Evolutionary conservation across 2,797 vertebrate species (phyloP).

Genomic region (Macrochelys suwanniensis): DNA sequence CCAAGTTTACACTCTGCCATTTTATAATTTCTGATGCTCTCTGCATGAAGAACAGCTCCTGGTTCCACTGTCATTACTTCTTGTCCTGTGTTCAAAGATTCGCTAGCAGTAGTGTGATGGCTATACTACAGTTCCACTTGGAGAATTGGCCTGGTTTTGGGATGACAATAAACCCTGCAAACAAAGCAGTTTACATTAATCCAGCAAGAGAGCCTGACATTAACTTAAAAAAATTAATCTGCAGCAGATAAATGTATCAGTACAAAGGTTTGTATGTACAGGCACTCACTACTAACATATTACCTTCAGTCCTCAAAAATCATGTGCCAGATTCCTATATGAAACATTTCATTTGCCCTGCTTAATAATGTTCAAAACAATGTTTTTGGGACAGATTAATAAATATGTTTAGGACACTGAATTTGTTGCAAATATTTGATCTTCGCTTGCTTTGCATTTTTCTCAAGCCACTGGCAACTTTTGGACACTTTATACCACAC

Average conservation of each 20-base stretch:
- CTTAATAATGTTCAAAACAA: not conserved
- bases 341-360: not conserved
- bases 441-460: conserved; percentile 34
- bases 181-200: conserved; percentile 88
- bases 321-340: not conserved
- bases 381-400: not conserved
- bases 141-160: conserved; percentile 96
- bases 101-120: conserved; percentile 90
- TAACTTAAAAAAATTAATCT: conserved; percentile 54
- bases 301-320: conserved; percentile 9
- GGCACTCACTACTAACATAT: conserved; percentile 3
- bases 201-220: conserved; percentile 77
- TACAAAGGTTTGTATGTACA: conserved; percentile 30
- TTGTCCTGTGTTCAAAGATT: conserved; percentile 86
- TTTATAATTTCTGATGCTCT: conserved; percentile 86
- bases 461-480: not conserved
- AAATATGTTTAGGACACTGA: fast-evolving
- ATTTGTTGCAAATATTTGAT: conserved; percentile 5
- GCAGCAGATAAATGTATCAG: conserved; percentile 36
- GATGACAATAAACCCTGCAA: conserved; percentile 96
- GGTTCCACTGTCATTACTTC: conserved; percentile 84
- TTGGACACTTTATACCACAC: not conserved
- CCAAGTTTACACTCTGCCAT: conserved; percentile 73
- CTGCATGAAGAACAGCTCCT: conserved; percentile 89
- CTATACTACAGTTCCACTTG: conserved; percentile 98